phyloP scores from a whole-genome alignment of 2,113 vertebrate species.

The Corythornis cristatus region DNA sequence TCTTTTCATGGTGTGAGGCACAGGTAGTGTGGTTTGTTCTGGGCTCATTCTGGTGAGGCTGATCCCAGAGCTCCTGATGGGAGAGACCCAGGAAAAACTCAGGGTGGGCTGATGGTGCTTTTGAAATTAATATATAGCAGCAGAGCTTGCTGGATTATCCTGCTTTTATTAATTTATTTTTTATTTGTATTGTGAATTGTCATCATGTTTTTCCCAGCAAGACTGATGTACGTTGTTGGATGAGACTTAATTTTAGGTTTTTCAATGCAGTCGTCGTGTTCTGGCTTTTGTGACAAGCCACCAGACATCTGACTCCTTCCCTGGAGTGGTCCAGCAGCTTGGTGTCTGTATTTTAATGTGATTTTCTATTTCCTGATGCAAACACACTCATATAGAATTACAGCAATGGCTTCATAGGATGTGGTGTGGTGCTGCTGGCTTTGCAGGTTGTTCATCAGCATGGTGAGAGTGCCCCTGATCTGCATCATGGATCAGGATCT shows the following conservation, averaged over 20 bases:
- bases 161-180: too few species aligned
- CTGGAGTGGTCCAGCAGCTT: neutral
- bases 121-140: too few species aligned
- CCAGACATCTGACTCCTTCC: neutral
- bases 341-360: neutral
- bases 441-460: neutral
- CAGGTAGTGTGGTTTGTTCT: neutral
- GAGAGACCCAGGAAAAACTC: too few species aligned
- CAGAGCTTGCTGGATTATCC: too few species aligned
- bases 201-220: too few species aligned
- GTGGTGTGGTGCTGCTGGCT: neutral
- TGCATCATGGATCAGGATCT: neutral
- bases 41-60: neutral
- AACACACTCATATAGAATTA: neutral
- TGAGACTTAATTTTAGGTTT: neutral
- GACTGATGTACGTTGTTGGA: neutral
- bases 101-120: too few species aligned
- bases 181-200: too few species aligned
- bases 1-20: neutral
- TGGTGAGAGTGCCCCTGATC: neutral
- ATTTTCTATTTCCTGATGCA: neutral
- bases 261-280: neutral
- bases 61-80: neutral
- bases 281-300: neutral
- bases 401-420: too few species aligned